A percentile compares a stretch with the other conserved stretches of the same genome.
Conservation (phyloP, 2,113 vertebrate species). For the Neodontobutis hainanensis region DNA sequence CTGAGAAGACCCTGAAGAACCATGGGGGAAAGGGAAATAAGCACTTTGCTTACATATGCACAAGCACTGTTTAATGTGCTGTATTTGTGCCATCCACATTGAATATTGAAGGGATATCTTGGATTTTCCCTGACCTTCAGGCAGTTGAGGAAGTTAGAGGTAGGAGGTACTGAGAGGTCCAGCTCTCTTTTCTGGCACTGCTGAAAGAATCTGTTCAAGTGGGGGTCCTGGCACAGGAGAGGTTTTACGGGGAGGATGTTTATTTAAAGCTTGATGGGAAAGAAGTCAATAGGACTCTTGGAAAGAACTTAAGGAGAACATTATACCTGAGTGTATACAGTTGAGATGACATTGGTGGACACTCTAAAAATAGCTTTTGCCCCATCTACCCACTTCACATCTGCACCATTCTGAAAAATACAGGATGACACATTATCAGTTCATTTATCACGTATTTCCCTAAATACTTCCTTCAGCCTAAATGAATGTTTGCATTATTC, state of each 20-base stretch:
- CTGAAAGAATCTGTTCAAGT: constrained; percentile 93
- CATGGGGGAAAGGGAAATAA: constrained; percentile 12
- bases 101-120: not conserved
- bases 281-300: not conserved
- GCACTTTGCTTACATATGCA: constrained; percentile 6
- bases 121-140: constrained; percentile 85
- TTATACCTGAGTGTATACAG: constrained; percentile 94
- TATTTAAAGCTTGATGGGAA: not conserved
- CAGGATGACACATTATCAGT: not conserved
- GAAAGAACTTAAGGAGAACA: not conserved
- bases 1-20: constrained; percentile 87
- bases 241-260: not conserved
- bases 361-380: constrained; percentile 94
- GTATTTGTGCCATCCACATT: constrained; percentile 12
- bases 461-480: not conserved
- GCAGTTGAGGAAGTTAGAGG: constrained; percentile 89
- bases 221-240: constrained; percentile 83
- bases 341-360: constrained; percentile 89
- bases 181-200: constrained; percentile 96
- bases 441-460: not conserved
- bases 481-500: constrained; percentile 1
- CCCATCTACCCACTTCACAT: constrained; percentile 94
- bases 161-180: constrained; percentile 88
- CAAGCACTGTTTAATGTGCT: not conserved
- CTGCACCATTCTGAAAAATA: constrained; percentile 77